Percentiles rank a stretch among this genome's conserved stretches.
Evolutionary conservation across 2,113 vertebrate genomes (phyloP).

Genomic region (Cyprinus carpio): DNA sequence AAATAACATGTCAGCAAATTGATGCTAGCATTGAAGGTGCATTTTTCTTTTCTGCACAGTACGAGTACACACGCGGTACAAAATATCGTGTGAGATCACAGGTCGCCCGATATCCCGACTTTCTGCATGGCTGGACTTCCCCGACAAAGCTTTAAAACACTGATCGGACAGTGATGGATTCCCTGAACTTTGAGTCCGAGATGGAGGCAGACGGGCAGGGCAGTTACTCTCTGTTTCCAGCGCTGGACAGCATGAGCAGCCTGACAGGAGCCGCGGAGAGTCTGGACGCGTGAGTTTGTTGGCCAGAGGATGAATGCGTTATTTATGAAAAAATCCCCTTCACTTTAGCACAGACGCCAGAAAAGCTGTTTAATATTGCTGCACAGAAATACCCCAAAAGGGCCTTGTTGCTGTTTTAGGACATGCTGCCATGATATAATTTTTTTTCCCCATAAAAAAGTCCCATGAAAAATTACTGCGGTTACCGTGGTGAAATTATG

Average conservation of each 20-base stretch:
- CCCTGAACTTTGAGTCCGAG: conserved; percentile 75
- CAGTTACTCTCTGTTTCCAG: conserved; percentile 79
- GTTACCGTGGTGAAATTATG: too few relatives aligned
- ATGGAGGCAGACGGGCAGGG: conserved; percentile 80
- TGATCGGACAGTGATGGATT: background rate
- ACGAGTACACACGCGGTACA: too few relatives aligned
- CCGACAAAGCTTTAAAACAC: background rate
- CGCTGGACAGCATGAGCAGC: conserved; percentile 76
- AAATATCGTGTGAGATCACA: background rate
- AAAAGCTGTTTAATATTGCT: background rate
- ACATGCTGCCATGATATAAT: too few relatives aligned
- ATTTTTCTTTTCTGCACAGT: background rate
- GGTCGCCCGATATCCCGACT: background rate
- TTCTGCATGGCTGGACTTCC: background rate
- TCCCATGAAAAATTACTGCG: too few relatives aligned
- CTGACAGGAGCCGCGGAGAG: conserved; percentile 74
- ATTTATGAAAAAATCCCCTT: background rate
- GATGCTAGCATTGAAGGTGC: background rate
- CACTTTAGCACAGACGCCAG: background rate
- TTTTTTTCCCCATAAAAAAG: too few relatives aligned
- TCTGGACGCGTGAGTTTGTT: conserved; percentile 70
- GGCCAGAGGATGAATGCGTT: too few relatives aligned
- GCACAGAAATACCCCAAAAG: background rate
- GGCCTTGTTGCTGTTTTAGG: too few relatives aligned
- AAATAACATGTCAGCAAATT: background rate